Conservation (phyloP, 2,888 invertebrate genomes). For the Drosophila borealis region DNA sequence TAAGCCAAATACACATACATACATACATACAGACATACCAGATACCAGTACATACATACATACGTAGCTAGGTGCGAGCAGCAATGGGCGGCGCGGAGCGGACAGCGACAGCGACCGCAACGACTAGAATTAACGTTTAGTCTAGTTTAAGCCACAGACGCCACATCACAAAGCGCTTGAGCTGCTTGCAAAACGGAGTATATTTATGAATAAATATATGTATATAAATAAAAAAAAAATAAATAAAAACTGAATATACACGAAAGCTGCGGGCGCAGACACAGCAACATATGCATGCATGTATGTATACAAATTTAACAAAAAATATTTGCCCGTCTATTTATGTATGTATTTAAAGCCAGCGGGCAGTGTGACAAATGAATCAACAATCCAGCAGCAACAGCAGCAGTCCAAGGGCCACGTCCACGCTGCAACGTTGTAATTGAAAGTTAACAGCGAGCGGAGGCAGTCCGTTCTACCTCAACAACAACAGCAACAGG, state of each 20-base stretch:
- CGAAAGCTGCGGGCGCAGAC: conserved; percentile 13
- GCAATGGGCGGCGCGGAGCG: conserved; percentile 43
- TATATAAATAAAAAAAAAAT: not conserved
- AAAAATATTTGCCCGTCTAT: conserved; percentile 17
- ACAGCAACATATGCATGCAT: conserved; percentile 32
- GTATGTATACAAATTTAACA: conserved; percentile 28
- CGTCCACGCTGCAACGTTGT: conserved; percentile 50
- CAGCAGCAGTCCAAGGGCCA: conserved; percentile 36
- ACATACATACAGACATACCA: conserved; percentile 3
- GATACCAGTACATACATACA: not conserved
- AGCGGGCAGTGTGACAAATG: conserved; percentile 40
- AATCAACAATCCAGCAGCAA: conserved; percentile 16
- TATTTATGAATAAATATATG: not conserved
- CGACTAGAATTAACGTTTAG: conserved; percentile 72
- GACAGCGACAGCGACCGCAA: conserved; percentile 33
- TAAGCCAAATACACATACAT: conserved; percentile 38
- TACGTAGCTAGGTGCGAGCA: conserved; percentile 22
- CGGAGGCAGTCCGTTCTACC: conserved; percentile 43
- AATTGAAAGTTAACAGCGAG: conserved; percentile 42
- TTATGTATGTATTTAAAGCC: conserved; percentile 17
- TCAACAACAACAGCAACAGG: conserved; percentile 33
- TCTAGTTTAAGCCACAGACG: conserved; percentile 74
- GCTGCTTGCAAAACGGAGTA: not conserved
- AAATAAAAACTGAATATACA: conserved; percentile 21
- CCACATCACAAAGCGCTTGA: conserved; percentile 51